Evolutionary conservation across 92 coral and sea anemone genomes (phyloP), one percentile per base, ranked within the genome.

Genomic region (Epizoanthus stellaris): DNA sequence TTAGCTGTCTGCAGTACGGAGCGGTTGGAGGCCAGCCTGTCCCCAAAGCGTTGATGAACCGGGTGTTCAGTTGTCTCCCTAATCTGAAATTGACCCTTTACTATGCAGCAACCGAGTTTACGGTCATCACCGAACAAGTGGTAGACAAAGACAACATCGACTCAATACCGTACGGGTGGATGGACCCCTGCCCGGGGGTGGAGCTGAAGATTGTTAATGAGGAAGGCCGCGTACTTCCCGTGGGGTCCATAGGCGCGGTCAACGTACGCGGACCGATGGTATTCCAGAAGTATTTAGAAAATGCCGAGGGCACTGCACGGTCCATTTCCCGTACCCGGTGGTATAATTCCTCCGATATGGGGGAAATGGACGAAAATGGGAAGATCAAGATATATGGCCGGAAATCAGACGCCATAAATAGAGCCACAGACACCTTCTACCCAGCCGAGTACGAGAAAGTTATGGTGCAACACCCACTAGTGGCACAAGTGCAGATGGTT

Each of bases 31-130:
- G 90, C 0, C 90, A 87, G 54, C 72, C 81, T 14, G 49, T 64
- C 20, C 52, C 75, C 17, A 23, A 53, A n/a, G 0, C 85, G 6
- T 23, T 80, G 10, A 12, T 72, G 6, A 56, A 53, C 17, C 80
- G 36, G 12, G 52, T 87, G 23, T 60, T 80, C 30, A 36, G 14
- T 25, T 19, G 38, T 47, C 53, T 87, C 8, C 90, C 90, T 5
- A 30, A 64, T 59, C 15, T 80, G 14, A 43, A 47, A 14, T 9
- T 87, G 11, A 16, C 45, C 19, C 74, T 58, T 30, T 38, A 34
- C 15, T 87, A 87, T 47, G 90, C 86, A 17, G 61, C 81, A 0
- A 87, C 90, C 42, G 90, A 87, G 75, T 68, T 68, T 61, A 59
- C 69, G 39, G 1, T 81, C 52, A 19, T 77, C 38, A 12, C 86